These are phyloP conservation scores for Sanderia malayensis DNA, from an alignment of 30 jellyfish, hydroid and myxozoan genomes.

Conservation along the genomic window DNA sequence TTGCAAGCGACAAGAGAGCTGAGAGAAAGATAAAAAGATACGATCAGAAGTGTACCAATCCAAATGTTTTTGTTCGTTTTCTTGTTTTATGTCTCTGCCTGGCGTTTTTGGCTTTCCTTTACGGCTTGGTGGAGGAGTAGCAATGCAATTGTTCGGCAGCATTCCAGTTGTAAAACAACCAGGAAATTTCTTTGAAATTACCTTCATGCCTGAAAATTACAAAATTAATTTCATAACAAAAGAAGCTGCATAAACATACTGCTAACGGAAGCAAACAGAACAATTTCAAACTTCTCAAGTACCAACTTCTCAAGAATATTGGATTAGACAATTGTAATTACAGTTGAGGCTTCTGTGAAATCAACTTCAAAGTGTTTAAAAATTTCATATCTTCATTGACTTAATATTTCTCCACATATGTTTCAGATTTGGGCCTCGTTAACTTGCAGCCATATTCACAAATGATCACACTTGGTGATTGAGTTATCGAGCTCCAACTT, in stretches of 20 bases:
- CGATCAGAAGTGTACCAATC: constrained; percentile 87
- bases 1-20: neutral
- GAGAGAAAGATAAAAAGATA: constrained; percentile 56
- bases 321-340: no score
- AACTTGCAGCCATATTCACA: neutral
- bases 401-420: no score
- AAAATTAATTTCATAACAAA: no score
- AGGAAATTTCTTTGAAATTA: constrained; percentile 88
- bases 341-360: no score
- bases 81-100: constrained; percentile 14
- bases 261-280: no score
- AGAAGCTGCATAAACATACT: no score
- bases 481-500: neutral
- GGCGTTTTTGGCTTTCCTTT: constrained; percentile 72
- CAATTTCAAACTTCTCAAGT: no score
- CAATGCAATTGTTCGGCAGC: constrained; percentile 87
- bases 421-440: neutral
- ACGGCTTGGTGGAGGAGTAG: constrained; percentile 88
- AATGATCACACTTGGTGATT: neutral
- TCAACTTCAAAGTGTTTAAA: no score
- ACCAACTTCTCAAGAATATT: no score
- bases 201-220: constrained; percentile 97
- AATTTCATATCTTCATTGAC: no score
- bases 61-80: constrained; percentile 34
- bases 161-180: constrained; percentile 91